Conservation (phyloP, 2,797 vertebrate species). For the Carcharodon carcharias region DNA sequence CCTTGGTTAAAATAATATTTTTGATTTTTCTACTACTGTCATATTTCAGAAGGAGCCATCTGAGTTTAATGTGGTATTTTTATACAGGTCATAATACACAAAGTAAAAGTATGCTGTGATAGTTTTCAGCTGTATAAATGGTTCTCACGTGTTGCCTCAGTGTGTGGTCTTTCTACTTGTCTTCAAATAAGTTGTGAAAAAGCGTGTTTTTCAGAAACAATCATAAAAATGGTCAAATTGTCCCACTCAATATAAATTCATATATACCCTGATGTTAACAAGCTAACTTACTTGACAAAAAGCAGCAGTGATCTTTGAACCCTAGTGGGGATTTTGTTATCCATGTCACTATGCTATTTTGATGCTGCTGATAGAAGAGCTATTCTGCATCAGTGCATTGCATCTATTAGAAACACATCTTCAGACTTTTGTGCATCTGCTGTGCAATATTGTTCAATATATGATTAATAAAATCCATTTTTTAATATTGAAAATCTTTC, state of each 20-base stretch:
- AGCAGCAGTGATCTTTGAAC: background rate
- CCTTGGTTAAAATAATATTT: background rate
- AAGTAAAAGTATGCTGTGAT: background rate
- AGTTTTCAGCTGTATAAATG: constrained; percentile 9
- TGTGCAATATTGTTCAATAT: background rate
- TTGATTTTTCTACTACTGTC: background rate
- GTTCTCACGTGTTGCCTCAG: background rate
- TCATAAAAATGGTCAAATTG: background rate
- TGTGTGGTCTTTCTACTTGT: background rate
- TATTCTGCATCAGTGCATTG: background rate
- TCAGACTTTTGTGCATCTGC: background rate
- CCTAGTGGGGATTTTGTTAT: background rate
- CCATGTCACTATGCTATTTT: background rate
- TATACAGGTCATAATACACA: background rate
- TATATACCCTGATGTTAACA: background rate
- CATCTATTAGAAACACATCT: background rate
- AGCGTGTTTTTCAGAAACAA: background rate
- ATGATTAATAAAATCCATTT: background rate
- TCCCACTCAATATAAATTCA: background rate
- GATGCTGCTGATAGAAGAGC: background rate
- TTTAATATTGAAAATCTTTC: background rate
- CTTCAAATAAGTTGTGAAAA: background rate
- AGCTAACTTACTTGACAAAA: background rate
- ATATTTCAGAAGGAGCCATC: background rate
- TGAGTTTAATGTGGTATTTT: background rate